These are phyloP conservation scores for Ichneumoninae sp. DNA, from an alignment of 2,888 invertebrate species.

Conservation along the genomic window DNA sequence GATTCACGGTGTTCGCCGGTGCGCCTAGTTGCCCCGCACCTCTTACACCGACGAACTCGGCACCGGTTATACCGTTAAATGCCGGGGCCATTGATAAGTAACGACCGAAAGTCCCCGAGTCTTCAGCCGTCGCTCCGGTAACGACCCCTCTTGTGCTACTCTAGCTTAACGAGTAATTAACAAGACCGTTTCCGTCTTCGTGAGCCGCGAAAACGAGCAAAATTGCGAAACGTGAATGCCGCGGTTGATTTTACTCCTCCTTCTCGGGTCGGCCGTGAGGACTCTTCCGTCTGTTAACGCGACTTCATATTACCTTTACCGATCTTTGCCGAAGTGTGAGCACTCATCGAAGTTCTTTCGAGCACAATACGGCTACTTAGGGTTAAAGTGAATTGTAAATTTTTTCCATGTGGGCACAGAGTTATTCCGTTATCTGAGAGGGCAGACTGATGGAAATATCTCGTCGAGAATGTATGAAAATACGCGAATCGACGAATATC, in stretches of 20 bases:
- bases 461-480: not conserved
- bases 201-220: constrained; percentile 6
- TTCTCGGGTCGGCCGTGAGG: not conserved
- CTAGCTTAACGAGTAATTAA: constrained; percentile 48
- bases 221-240: constrained; percentile 22
- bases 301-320: not conserved
- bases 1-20: constrained; percentile 16
- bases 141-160: constrained; percentile 45
- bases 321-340: constrained; percentile 1
- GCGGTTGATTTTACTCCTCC: constrained; percentile 29
- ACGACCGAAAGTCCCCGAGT: constrained; percentile 32
- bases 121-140: constrained; percentile 31
- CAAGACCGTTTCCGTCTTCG: constrained; percentile 20
- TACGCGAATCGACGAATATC: not conserved
- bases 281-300: not conserved
- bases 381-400: not conserved
- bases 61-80: constrained; percentile 26
- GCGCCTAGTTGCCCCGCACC: constrained; percentile 28
- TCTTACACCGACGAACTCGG: constrained; percentile 6
- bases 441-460: not conserved
- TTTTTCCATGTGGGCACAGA: not conserved
- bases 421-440: not conserved
- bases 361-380: not conserved
- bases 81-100: constrained; percentile 51
- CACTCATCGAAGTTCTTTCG: not conserved